Conservation (phyloP, 2,888 invertebrate species). For the Drosophila leonis region DNA sequence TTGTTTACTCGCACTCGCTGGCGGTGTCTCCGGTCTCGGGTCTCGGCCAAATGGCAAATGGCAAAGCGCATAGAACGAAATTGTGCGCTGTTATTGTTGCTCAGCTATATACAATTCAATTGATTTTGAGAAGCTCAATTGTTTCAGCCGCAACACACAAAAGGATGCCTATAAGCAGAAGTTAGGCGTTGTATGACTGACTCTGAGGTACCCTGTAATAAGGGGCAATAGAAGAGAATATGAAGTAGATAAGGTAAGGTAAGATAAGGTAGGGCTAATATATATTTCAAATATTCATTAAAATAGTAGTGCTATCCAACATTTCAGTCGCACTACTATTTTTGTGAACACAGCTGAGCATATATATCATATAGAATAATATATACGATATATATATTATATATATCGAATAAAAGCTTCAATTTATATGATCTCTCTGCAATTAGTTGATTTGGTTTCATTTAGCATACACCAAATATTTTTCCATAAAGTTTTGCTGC, state of each 20-base stretch:
- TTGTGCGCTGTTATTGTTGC: constrained; percentile 22
- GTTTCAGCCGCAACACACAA: constrained; percentile 9
- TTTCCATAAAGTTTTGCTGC: background rate
- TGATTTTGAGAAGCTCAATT: constrained; percentile 52
- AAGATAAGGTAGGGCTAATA: background rate
- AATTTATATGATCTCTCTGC: background rate
- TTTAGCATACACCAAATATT: background rate
- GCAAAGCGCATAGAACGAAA: constrained; percentile 9
- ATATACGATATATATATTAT: no score
- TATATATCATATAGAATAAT: background rate
- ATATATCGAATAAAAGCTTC: background rate
- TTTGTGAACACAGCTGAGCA: background rate
- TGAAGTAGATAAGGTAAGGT: no score
- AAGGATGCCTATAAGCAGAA: background rate
- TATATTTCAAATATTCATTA: background rate
- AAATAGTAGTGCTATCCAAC: no score
- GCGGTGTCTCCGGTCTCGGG: background rate
- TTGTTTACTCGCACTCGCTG: constrained; percentile 25
- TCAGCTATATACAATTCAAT: constrained; percentile 49
- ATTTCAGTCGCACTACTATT: no score
- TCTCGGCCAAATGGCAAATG: constrained; percentile 8
- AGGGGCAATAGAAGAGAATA: background rate
- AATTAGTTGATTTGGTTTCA: background rate
- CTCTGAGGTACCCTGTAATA: background rate
- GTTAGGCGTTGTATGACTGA: background rate